Evolutionary conservation across 2,113 vertebrate genomes (phyloP).

Genomic region (Actinemys pallida): DNA sequence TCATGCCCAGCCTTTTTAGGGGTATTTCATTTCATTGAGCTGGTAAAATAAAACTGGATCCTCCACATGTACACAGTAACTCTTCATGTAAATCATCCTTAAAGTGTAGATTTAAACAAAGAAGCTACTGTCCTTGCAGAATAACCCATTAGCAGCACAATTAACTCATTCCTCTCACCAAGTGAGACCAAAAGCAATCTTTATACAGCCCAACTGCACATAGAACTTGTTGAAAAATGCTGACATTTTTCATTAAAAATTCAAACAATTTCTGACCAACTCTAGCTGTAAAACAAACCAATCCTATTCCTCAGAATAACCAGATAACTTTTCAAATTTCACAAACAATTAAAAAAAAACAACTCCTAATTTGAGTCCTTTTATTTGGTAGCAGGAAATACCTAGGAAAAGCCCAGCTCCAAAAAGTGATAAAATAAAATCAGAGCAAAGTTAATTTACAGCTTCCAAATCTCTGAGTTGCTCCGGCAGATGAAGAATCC

Average conservation of each 20-base stretch:
- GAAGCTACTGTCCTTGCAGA: constrained; percentile 37
- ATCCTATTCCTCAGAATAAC: not conserved
- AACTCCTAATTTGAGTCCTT: not conserved
- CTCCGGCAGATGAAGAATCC: not conserved
- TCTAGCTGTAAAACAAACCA: not conserved
- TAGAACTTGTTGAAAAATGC: constrained; percentile 10
- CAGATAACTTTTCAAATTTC: not conserved
- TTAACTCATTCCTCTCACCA: constrained; percentile 50
- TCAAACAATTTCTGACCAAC: not conserved
- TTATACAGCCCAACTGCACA: not conserved
- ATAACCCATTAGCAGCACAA: constrained; percentile 23
- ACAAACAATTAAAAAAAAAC: not conserved
- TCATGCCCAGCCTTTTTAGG: not conserved
- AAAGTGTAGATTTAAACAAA: not conserved
- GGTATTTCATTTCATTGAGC: constrained; percentile 9
- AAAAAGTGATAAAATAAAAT: not conserved
- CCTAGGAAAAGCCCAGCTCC: not conserved
- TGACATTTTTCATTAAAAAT: not conserved
- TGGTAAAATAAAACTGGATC: constrained; percentile 22
- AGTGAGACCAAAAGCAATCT: constrained; percentile 43
- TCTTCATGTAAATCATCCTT: constrained; percentile 62
- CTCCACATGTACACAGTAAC: not conserved
- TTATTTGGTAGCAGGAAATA: not conserved
- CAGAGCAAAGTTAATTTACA: not conserved
- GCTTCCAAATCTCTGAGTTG: not conserved